Evolutionary conservation across 2,888 invertebrate species (phyloP).

Genomic region (Vandiemenella viatica): DNA sequence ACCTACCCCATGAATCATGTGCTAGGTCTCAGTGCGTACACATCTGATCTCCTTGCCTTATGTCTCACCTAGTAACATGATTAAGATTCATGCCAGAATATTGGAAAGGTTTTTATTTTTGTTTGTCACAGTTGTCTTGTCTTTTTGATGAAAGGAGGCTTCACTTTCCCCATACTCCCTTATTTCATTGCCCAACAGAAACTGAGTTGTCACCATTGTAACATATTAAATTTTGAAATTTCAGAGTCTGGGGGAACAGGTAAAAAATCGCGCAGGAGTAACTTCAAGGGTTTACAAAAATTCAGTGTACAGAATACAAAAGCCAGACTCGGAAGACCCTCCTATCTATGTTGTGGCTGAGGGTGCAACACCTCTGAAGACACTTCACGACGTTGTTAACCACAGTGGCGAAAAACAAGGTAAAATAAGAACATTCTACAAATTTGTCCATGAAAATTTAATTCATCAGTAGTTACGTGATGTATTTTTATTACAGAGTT

Average conservation of each 20-base stretch:
- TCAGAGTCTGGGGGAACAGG: conserved; percentile 34
- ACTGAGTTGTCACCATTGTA: no score
- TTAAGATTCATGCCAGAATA: no score
- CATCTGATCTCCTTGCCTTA: no score
- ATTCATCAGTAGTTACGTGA: not conserved
- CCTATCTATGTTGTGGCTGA: conserved; percentile 38
- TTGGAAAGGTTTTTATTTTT: no score
- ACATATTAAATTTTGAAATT: no score
- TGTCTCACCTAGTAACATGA: no score
- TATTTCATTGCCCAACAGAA: no score
- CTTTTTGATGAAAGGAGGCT: no score
- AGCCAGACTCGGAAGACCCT: conserved; percentile 1
- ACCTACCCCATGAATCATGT: no score
- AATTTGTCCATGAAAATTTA: conserved; percentile 1
- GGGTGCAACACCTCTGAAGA: conserved; percentile 48
- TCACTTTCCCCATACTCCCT: no score
- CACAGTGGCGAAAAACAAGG: conserved; percentile 26
- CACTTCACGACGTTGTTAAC: conserved; percentile 31
- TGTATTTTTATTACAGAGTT: conserved; percentile 3
- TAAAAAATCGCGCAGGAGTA: conserved; percentile 41
- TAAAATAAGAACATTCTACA: conserved; percentile 15
- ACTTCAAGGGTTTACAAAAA: conserved; percentile 39
- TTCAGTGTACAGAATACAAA: conserved; percentile 41
- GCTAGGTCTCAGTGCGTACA: no score
- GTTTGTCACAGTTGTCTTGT: no score